These are phyloP conservation scores for Dicentrarchus labrax DNA, from an alignment of 2,113 vertebrate species.

Conservation along the genomic window DNA sequence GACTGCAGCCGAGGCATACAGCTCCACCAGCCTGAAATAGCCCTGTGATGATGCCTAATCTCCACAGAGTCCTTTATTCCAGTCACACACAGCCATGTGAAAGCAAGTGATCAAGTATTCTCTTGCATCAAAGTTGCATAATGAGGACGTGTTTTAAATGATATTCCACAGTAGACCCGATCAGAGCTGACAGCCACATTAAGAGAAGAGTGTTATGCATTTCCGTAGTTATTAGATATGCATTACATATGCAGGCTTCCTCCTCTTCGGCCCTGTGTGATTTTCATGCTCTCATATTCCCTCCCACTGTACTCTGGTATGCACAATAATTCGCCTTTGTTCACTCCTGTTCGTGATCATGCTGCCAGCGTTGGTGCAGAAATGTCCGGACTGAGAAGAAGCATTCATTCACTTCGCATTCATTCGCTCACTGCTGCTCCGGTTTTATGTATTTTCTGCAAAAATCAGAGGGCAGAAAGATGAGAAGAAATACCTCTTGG, in stretches of 20 bases:
- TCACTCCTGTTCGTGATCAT: slow-evolving; percentile 3
- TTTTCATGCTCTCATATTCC: slow-evolving; percentile 7
- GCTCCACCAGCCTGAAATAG: slow-evolving; percentile 39
- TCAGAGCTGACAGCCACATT: slow-evolving; percentile 48
- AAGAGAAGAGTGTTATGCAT: slow-evolving; percentile 31
- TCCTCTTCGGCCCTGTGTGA: not conserved
- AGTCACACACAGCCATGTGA: slow-evolving; percentile 40
- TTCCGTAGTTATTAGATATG: slow-evolving; percentile 47
- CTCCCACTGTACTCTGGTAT: slow-evolving; percentile 15
- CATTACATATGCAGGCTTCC: slow-evolving; percentile 11
- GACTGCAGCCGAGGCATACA: slow-evolving; percentile 14
- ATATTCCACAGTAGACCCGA: slow-evolving; percentile 37
- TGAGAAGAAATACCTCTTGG: not conserved
- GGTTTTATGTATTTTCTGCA: slow-evolving; percentile 22
- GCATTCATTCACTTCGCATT: not conserved
- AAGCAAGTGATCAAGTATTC: slow-evolving; percentile 64
- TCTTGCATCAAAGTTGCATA: slow-evolving; percentile 71
- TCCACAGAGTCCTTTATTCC: slow-evolving; percentile 40
- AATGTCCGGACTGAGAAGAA: slow-evolving; percentile 22
- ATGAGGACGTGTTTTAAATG: slow-evolving; percentile 66
- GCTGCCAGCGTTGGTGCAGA: slow-evolving; percentile 16
- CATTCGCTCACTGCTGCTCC: not conserved
- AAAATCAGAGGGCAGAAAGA: not conserved
- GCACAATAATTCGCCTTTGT: slow-evolving; percentile 23
- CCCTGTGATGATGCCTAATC: slow-evolving; percentile 52